Evolutionary conservation across 2,797 vertebrate species (phyloP), one percentile per base, ranked within the genome.

Genomic region (Phalloptychus januarius): DNA sequence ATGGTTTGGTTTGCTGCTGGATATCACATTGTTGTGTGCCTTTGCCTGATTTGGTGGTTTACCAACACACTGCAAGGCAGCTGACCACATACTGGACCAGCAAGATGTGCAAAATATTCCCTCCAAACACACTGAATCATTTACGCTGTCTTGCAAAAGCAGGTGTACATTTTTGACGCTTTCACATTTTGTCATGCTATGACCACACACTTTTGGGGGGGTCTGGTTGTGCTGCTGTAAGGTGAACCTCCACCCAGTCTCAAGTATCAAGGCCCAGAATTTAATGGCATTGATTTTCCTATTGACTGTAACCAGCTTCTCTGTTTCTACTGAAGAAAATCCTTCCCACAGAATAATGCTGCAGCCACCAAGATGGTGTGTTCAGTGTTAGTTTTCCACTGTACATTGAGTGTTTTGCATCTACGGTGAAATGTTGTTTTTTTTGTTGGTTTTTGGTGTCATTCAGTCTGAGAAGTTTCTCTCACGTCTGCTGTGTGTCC

Each of bases 101-200:
- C n/a, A 56, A 58, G 52, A 44, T n/a, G 77, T 52, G 45, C 31
- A 75, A 50, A 48, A 80, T 61, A 79, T 71, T 71, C 25, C 58
- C 45, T 61, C 50, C 31, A 46, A 75, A 74, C n/a, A 79, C 18
- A 6, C 18, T 12, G 3, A 42, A 69, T 69, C 23, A n/a, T 42
- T 69, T 31, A 31, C 13, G 20, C 38, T 69, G 8, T 20, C 65
- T 25, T 12, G 36, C 36, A 25, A 13, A 67, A 40, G 65, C 20
- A 25, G 65, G 31, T 12, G 2, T 63, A 16, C 28, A n/a, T 4
- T 2, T 69, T 13, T 40, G 36, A 20, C 8, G 4, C 3, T 25
- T 40, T 63, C 7, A 63, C 31, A 36, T 69, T 69, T 69, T 5
- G 2, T 42, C 23, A 40, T 25, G 38, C 38, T 69, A 42, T 40